Evolutionary conservation across 2,113 vertebrate species (phyloP).

Genomic region (Corythornis madagascariensis): DNA sequence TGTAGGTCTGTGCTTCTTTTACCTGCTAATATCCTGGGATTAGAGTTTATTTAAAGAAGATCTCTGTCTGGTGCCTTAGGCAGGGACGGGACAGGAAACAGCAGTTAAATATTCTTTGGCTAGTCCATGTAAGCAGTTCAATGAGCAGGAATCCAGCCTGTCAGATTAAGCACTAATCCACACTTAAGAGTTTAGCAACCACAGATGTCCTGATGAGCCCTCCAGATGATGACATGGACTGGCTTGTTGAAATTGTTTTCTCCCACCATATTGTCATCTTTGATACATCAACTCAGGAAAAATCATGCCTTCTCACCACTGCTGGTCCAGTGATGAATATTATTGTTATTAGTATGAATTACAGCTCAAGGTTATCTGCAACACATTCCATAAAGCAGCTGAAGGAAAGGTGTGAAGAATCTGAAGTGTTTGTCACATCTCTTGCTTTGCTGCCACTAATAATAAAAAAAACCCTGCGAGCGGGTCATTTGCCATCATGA

Average conservation of each 20-base stretch:
- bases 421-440: not conserved
- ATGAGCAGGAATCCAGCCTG: not conserved
- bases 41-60: conserved; percentile 38
- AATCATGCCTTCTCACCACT: not conserved
- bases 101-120: not conserved
- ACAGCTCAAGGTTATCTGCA: not conserved
- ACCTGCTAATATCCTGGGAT: not conserved
- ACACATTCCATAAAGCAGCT: not conserved
- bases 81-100: not conserved
- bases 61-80: not conserved
- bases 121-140: not conserved
- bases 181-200: not conserved
- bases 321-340: not conserved
- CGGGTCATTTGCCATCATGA: not conserved
- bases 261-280: not conserved
- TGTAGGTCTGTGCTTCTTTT: not conserved
- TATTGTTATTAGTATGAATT: not conserved
- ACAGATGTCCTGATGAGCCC: not conserved
- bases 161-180: conserved; percentile 8
- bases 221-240: not conserved
- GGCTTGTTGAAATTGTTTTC: not conserved
- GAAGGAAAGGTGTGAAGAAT: not conserved
- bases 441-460: not conserved
- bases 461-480: not conserved
- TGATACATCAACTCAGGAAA: not conserved